These are phyloP conservation scores for Eurypyga helias DNA, from an alignment of 2,113 vertebrate genomes.

Conservation along the genomic window DNA sequence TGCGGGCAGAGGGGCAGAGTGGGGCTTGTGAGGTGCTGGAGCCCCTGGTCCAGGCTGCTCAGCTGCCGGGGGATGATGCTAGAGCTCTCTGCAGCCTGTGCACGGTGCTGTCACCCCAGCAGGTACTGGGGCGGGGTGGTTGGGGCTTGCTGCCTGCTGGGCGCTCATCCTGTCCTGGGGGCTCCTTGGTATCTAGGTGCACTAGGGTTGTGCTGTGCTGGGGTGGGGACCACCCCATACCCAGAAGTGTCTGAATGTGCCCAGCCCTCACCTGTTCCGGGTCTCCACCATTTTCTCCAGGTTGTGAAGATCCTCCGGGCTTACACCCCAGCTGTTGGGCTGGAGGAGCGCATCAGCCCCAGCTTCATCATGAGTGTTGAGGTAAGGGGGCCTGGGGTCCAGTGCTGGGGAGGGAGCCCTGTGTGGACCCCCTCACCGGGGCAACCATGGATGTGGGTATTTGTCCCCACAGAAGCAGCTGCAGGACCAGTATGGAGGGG, in stretches of 20 bases:
- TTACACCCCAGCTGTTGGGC: slow-evolving; percentile 74
- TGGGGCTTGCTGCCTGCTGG: background rate
- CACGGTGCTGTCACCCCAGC: slow-evolving; percentile 71
- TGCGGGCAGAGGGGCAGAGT: slow-evolving; percentile 70
- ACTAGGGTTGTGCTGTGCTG: no score
- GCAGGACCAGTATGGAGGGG: background rate
- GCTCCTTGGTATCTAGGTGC: background rate
- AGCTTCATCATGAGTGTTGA: slow-evolving; percentile 76
- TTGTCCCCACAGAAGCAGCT: background rate
- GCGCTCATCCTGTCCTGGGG: no score
- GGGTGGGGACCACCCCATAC: accelerated
- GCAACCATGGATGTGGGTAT: accelerated
- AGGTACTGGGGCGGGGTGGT: background rate
- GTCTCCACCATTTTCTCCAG: background rate
- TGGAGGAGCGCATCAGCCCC: slow-evolving; percentile 76
- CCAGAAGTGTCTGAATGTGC: accelerated
- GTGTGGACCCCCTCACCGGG: accelerated
- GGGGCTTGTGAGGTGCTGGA: slow-evolving; percentile 73
- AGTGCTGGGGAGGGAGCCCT: accelerated
- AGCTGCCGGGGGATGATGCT: slow-evolving; percentile 79
- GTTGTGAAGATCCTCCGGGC: slow-evolving; percentile 79
- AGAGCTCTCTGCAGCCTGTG: slow-evolving; percentile 77
- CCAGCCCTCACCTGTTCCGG: background rate
- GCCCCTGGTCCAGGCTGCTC: slow-evolving; percentile 82
- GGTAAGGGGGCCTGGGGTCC: slow-evolving; percentile 11